Evolutionary conservation across 1,140 invertebrate genomes (phyloP).

Genomic region (Chironomus striatipennis): DNA sequence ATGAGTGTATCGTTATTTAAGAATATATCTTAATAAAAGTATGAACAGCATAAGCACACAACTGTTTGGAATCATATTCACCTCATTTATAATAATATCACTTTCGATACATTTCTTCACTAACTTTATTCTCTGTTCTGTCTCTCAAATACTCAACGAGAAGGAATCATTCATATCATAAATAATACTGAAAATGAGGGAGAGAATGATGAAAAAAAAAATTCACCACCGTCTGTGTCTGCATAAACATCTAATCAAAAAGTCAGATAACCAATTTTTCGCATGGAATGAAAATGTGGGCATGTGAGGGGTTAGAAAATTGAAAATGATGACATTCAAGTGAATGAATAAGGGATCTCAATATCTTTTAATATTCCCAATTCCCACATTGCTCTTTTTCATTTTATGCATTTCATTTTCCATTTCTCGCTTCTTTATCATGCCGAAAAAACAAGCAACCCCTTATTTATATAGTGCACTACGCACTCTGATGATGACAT

Average conservation of each 20-base stretch:
- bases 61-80: conserved; percentile 14
- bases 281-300: neutral
- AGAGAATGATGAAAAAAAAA: too few relatives aligned
- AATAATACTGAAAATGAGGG: too few relatives aligned
- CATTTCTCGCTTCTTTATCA: neutral
- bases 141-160: neutral
- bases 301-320: neutral
- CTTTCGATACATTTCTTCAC: too few relatives aligned
- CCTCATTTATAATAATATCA: neutral
- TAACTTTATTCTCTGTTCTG: too few relatives aligned
- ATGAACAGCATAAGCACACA: too few relatives aligned
- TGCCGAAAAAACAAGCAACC: neutral
- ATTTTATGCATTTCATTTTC: neutral
- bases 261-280: conserved; percentile 8
- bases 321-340: neutral
- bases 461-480: conserved; percentile 4
- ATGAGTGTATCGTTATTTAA: neutral
- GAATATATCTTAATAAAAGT: neutral
- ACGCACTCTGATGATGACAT: neutral
- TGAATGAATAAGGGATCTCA: neutral
- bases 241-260: conserved; percentile 9
- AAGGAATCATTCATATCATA: neutral
- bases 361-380: neutral
- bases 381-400: conserved; percentile 12
- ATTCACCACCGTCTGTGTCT: neutral